Conservation (phyloP, 2,888 invertebrate species). For the Tenthredo notha region DNA sequence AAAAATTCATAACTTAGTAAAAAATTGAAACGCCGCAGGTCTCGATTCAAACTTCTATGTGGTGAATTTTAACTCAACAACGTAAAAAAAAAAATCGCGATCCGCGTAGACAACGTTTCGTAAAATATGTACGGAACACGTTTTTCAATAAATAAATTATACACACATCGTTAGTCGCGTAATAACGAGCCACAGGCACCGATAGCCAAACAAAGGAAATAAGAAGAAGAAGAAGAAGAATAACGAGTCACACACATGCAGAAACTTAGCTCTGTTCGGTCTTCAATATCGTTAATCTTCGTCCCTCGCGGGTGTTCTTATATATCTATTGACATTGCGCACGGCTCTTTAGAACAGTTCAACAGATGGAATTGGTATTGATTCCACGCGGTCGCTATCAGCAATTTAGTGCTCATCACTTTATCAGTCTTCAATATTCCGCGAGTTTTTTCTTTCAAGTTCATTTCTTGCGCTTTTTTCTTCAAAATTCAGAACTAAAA, state of each 20-base stretch:
- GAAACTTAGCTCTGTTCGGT: neutral
- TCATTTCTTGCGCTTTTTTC: too few species aligned
- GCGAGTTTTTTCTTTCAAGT: neutral
- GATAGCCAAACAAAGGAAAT: too few species aligned
- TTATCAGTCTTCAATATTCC: conserved; percentile 6
- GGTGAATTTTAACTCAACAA: neutral
- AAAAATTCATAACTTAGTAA: neutral
- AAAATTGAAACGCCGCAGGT: neutral
- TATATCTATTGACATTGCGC: conserved; percentile 44
- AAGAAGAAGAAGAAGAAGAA: too few species aligned
- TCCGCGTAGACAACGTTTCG: neutral
- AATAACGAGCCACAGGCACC: too few species aligned
- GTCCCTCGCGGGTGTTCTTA: neutral
- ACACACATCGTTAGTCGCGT: neutral
- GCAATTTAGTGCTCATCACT: neutral
- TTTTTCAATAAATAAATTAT: neutral
- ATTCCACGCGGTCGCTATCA: conserved; percentile 25
- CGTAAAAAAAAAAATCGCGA: too few species aligned
- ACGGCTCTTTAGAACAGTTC: conserved; percentile 22
- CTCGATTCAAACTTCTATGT: neutral
- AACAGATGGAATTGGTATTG: conserved; percentile 21
- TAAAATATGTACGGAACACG: neutral
- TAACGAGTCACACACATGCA: neutral
- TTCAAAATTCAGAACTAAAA: too few species aligned
- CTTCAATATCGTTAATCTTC: neutral